These are phyloP conservation scores for Lethrus apterus DNA, from an alignment of 1,140 invertebrate species.

Conservation along the genomic window DNA sequence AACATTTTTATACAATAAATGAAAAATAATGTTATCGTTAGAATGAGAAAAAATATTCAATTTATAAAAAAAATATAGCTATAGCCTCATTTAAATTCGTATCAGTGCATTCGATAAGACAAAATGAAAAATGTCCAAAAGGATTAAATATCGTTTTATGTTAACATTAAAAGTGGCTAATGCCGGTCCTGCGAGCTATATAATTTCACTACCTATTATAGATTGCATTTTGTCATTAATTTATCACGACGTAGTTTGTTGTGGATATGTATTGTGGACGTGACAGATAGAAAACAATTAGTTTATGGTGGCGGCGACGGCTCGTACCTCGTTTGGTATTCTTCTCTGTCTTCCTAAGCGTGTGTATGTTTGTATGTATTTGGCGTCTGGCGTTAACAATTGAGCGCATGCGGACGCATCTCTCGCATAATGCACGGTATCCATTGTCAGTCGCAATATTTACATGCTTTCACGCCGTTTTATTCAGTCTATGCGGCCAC, in stretches of 20 bases:
- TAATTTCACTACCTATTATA: conserved; percentile 26
- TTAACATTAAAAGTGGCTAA: neutral
- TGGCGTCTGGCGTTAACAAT: conserved; percentile 4
- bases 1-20: too few relatives aligned
- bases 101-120: too few relatives aligned
- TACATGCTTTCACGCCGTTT: conserved; percentile 5
- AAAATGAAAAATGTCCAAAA: too few relatives aligned
- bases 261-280: conserved; percentile 24
- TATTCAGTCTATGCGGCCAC: conserved; percentile 7
- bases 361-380: too few relatives aligned
- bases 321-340: too few relatives aligned
- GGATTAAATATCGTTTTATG: too few relatives aligned
- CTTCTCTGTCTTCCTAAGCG: too few relatives aligned
- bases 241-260: conserved; percentile 27
- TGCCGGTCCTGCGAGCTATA: conserved; percentile 7
- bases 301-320: conserved; percentile 17
- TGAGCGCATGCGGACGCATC: conserved; percentile 1
- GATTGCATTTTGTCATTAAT: conserved; percentile 27
- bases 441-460: conserved; percentile 3
- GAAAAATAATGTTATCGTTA: too few relatives aligned
- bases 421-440: neutral
- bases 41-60: too few relatives aligned
- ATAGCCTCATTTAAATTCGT: too few relatives aligned
- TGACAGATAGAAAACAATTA: conserved; percentile 33
- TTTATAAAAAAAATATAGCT: too few relatives aligned